Conservation (phyloP, 2,797 vertebrate genomes). For the Neosalanx taihuensis region DNA sequence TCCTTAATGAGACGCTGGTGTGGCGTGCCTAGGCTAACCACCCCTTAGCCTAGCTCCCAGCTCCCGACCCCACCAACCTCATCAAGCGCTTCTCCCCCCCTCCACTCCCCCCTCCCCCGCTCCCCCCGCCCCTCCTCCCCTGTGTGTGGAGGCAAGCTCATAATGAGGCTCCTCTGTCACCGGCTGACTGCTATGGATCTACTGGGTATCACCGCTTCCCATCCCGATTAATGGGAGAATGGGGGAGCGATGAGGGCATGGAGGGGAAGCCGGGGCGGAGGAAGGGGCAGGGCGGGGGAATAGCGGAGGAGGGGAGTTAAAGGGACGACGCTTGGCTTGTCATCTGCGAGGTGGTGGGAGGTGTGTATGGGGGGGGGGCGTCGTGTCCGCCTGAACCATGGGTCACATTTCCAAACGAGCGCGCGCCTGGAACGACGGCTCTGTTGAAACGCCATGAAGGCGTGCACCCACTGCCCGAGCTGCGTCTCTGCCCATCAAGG, state of each 20-base stretch:
- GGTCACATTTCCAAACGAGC: no score
- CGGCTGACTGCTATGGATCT: constrained; percentile 46
- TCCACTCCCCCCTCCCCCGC: background rate
- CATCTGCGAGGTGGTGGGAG: no score
- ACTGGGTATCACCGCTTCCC: constrained; percentile 23
- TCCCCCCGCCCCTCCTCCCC: background rate
- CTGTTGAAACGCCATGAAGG: no score
- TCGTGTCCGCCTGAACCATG: no score
- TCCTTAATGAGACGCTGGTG: background rate
- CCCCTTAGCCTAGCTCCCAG: constrained; percentile 55
- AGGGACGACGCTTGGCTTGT: constrained; percentile 11
- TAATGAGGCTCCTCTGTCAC: constrained; percentile 59
- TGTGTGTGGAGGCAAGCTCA: background rate
- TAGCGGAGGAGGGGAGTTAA: constrained; percentile 1
- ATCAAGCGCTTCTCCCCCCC: constrained; percentile 15
- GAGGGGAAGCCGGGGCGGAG: background rate
- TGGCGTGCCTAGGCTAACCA: constrained; percentile 32
- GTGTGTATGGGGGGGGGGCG: no score
- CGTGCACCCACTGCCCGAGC: no score
- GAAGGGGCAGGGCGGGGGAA: background rate
- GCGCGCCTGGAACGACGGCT: no score
- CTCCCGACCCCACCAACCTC: constrained; percentile 35
- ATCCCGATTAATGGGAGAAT: constrained; percentile 28
- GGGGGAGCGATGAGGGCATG: background rate
- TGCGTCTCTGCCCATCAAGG: no score